Percentiles rank a stretch among this genome's conserved stretches.
phyloP scores from a whole-genome alignment of 2,113 vertebrate genomes.

The Sterna hirundo region DNA sequence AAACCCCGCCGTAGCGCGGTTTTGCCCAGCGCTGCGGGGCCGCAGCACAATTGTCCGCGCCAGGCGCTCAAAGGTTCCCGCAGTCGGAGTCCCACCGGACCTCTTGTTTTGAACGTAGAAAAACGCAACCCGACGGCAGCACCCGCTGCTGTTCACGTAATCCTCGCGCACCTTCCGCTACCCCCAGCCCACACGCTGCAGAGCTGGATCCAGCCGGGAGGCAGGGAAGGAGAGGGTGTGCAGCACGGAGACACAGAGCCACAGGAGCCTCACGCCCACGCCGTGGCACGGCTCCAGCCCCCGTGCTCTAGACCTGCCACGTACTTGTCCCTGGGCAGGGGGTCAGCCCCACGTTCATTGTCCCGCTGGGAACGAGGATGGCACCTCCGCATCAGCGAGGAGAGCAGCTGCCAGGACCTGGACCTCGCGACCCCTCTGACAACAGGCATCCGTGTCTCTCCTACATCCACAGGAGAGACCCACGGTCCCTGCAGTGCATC shows the following conservation, averaged over 20 bases:
- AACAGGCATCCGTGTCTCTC: fast-evolving
- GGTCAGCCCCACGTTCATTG: fast-evolving
- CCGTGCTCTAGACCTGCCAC: neutral
- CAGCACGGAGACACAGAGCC: neutral
- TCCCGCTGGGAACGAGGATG: neutral
- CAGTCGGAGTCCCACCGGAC: neutral
- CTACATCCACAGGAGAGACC: fast-evolving
- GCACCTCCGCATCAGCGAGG: neutral
- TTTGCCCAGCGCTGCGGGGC: neutral
- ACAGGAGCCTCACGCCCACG: fast-evolving
- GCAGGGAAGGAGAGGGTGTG: neutral
- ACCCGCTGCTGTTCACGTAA: fast-evolving
- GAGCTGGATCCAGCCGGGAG: neutral
- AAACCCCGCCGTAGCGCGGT: neutral
- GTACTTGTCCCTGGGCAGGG: neutral
- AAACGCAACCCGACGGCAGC: neutral
- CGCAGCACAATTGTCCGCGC: neutral
- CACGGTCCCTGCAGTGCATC: fast-evolving
- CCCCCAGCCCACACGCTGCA: fast-evolving
- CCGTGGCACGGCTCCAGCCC: neutral
- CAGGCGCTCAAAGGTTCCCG: neutral
- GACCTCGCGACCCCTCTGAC: fast-evolving
- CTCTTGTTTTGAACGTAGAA: neutral
- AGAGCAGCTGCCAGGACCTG: neutral
- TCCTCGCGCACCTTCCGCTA: neutral